phyloP scores from a whole-genome alignment of 2,888 invertebrate genomes.

The Shargacucullia verbasci region DNA sequence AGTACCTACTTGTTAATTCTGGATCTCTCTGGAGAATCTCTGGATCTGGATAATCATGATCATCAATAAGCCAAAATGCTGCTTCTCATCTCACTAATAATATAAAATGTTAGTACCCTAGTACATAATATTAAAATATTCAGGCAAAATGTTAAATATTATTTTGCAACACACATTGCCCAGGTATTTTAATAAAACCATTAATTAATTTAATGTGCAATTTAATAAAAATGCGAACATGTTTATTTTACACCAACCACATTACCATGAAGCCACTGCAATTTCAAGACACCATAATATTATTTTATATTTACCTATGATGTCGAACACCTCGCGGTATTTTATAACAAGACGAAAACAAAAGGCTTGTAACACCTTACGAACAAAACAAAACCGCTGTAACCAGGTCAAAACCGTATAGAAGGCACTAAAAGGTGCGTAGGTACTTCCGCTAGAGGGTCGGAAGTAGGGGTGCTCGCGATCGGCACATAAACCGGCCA shows the following conservation, averaged over 20 bases:
- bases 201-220: neutral
- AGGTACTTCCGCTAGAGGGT: constrained; percentile 68
- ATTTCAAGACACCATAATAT: neutral
- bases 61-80: too few species aligned
- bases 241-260: constrained; percentile 2
- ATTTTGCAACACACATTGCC: too few species aligned
- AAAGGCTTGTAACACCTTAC: constrained; percentile 39
- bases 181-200: too few species aligned
- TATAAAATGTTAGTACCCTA: too few species aligned
- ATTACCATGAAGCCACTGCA: neutral
- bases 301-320: constrained; percentile 7
- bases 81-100: too few species aligned
- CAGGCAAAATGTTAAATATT: too few species aligned
- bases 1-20: too few species aligned
- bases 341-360: constrained; percentile 37
- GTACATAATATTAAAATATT: too few species aligned
- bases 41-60: too few species aligned
- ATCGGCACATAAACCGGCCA: constrained; percentile 53
- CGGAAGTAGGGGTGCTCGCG: constrained; percentile 58
- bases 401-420: constrained; percentile 52
- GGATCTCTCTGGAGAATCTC: too few species aligned
- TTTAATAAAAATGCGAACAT: too few species aligned
- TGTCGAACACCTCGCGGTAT: constrained; percentile 6
- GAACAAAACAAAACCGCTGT: constrained; percentile 39
- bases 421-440: constrained; percentile 72